Percentiles rank a stretch among this genome's conserved stretches.
Conservation (phyloP, 2,113 vertebrate species). For the Lethenteron camtschaticum region DNA sequence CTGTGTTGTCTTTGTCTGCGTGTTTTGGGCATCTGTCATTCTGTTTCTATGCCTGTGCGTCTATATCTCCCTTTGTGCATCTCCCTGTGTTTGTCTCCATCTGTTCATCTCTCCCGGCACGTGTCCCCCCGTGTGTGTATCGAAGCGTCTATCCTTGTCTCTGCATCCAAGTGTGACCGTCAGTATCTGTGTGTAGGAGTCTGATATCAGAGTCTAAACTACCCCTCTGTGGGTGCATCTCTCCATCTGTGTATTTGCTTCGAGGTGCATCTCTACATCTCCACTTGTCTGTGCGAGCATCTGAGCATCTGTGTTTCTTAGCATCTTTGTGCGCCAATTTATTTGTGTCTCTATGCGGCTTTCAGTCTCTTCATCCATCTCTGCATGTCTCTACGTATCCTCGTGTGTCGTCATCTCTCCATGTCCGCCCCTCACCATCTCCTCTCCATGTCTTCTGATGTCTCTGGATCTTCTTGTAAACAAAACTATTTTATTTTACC, state of each 20-base stretch:
- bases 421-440: not conserved
- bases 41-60: not conserved
- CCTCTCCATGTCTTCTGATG: no score
- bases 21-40: not conserved
- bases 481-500: no score
- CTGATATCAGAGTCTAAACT: not conserved
- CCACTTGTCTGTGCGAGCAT: not conserved
- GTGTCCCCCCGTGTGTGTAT: constrained; percentile 2
- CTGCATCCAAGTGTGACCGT: not conserved
- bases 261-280: not conserved
- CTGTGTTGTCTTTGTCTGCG: not conserved
- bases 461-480: no score
- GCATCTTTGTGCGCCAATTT: constrained; percentile 2
- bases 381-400: not conserved
- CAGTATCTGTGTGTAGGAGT: not conserved
- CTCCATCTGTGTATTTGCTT: not conserved
- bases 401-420: not conserved
- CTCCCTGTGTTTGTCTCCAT: not conserved
- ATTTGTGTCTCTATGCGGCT: constrained; percentile 6
- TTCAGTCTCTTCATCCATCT: not conserved
- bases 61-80: not conserved
- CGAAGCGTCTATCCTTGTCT: not conserved
- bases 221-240: no score
- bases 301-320: not conserved
- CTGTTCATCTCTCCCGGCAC: not conserved